Evolutionary conservation across 2,888 invertebrate genomes (phyloP).

Genomic region (Thysanoteuthis rhombus): DNA sequence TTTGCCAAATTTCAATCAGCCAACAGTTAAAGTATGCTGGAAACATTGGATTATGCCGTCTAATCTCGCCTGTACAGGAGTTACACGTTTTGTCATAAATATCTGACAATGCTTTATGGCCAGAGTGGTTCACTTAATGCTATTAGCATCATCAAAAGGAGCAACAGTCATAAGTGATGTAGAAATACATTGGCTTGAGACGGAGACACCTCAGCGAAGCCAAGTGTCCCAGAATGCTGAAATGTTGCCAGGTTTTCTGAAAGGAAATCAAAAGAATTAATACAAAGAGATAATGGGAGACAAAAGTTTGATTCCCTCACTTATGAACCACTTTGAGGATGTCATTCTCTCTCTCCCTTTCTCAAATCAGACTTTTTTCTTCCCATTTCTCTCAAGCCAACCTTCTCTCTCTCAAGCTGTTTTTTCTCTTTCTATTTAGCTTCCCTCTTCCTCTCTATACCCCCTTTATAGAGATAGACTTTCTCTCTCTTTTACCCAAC

Average conservation of each 20-base stretch:
- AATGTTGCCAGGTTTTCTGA: neutral
- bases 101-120: neutral
- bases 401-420: neutral
- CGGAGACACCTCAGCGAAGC: neutral
- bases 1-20: neutral
- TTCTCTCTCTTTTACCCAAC: neutral
- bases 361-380: too few species aligned
- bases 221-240: neutral
- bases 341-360: neutral
- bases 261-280: neutral
- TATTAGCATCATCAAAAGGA: neutral
- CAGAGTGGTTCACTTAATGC: neutral
- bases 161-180: neutral
- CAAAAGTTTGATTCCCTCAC: neutral
- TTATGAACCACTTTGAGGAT: neutral
- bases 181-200: neutral
- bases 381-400: neutral
- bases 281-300: neutral
- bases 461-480: neutral
- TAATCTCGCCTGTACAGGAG: neutral
- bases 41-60: neutral
- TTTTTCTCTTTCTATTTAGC: too few species aligned
- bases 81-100: neutral
- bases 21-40: neutral
- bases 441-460: neutral